Base-by-base conservation (phyloP, 2,888 invertebrate genomes). In the Ophion ellenae region DNA sequence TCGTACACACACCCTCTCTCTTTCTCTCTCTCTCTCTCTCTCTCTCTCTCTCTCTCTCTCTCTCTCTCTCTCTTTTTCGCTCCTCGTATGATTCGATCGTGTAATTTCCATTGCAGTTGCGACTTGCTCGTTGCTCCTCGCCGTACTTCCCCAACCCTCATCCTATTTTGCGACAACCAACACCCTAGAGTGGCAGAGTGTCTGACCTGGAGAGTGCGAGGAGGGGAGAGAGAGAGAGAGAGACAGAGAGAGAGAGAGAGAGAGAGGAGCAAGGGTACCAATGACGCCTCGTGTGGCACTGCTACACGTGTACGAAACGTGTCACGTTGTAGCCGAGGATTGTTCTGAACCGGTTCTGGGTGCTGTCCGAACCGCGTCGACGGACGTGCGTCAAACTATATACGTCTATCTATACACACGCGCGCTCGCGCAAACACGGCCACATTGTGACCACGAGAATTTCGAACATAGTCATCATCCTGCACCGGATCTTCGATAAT, bases 271-370 rank as follows among this genome's bases (percentile, higher is more conserved):
- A 59, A 61, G 40, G 24, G 59, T 45, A 53, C 78, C 69, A 86
- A 85, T 84, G 83, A 87, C 88, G 87, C 87, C 88, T 87, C 88
- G 80, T 86, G 87, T 86, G 87, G 85, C 84, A 76, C 81, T 63
- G 84, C 84, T 87, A 88, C 88, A 87, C 87, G 88, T 88, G 87
- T 87, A 86, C 73, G 57, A 79, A 82, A 85, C 79, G 79, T 85
- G 86, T 87, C 83, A 75, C 84, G 59, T 70, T 81, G 81, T 74
- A 78, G 57, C 24, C 77, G 28, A 64, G 32, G 69, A 75, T 84
- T 71, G 75, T 61, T 69, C 32, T 32, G n/a, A 59, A 81, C 77
- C 73, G 76, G 74, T 70, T 77, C 67, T 47, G 67, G 66, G 73
- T 71, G 53, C 81, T 75, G 75, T 76, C 47, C 71, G 78, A 70